Base-by-base conservation (phyloP, 2,888 invertebrate genomes). In the Drosophila acutilabella region DNA sequence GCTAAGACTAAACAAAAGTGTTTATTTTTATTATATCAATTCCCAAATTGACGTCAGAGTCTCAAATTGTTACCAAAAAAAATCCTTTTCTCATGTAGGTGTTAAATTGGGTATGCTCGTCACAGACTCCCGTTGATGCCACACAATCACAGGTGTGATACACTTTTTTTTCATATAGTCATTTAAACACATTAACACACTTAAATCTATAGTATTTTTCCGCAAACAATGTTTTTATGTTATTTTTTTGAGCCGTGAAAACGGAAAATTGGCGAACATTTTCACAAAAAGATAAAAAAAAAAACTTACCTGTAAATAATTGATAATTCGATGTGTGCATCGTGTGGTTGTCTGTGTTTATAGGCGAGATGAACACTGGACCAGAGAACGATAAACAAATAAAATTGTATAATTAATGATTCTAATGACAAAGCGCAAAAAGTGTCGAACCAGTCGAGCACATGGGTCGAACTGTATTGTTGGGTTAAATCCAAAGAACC, bases 391-490 rank as follows among this genome's bases (percentile, higher is more conserved):
- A 64, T 69, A 69, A 78, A 78, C 73, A 78, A 30, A 69, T 61
- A 6, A 53, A 74, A 54, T 69, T 47, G 54, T 65, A 62, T 56
- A 65, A 73, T 78, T 65, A 53, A 65, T 58, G 42, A 78, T 78
- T 69, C 7, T 64, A 76, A 62, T 78, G 62, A 69, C 74, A 62
- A 45, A 47, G 47, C 57, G 47, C 23, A 57, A 68, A 64, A 61
- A 64, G 2, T 23, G 36, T 48, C 1, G 14, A 70, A 18, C 50
- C 42, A 70, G 51, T 57, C 41, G 36, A 45, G 56, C 45, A 53
- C 48, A 60, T 69, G 58, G 7, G 36, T 14, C 30, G 64, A 54
- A 33, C 23, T 59, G 70, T 38, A 42, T 48, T 58, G 58, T 41
- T 48, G 30, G 45, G 30, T 65, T 58, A 48, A 57, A 62, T 62